Evolutionary conservation across 1,140 invertebrate species (phyloP), one percentile per base, ranked within the genome.

Genomic region (Orius insidiosus): DNA sequence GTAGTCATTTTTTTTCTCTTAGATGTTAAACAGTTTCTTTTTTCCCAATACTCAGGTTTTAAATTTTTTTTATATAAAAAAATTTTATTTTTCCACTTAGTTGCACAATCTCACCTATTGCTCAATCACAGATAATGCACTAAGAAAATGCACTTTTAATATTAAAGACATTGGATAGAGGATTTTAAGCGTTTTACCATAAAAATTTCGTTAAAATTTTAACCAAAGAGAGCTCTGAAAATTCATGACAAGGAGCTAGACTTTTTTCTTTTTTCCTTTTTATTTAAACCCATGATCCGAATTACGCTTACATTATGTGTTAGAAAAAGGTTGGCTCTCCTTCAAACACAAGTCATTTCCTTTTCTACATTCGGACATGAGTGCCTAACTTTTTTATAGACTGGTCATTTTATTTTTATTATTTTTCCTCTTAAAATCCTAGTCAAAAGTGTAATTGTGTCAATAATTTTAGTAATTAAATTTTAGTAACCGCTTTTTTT

Each of bases 381-480:
- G 41, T 43, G 41, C 41, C 41, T 43, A 43, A 30, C 41, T 43
- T 24, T 24, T 7, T 24, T 43, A 43, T 24, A 43, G 41, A 43
- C 41, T 43, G 41, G 41, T 43, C n/a, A 43, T 24, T 24, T 24
- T 24, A 24, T 24, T 24, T 43, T 36, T 11, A 4, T 36, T 4
- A 43, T 43, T 32, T 11, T 43, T 30, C 24, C 31, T 15, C 35
- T 36, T 11, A 4, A 43, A 15, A 6, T 43, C 31, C 41, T 43
- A 43, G 41, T 43, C 41, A 43, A 10, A n/a, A 40, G 38, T 40
- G 38, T 40, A 18, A 18, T 15, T 40, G 38, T 40, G 38, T 18
- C 15, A 40, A 15, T 10, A 40, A 15, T 40, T 38, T 15, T 15
- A 40, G 10, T 40, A 18, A 13, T 40, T 18, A 18, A 15, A 15